phyloP scores from a whole-genome alignment of 2,888 invertebrate genomes.

The Leucozona laternaria region DNA sequence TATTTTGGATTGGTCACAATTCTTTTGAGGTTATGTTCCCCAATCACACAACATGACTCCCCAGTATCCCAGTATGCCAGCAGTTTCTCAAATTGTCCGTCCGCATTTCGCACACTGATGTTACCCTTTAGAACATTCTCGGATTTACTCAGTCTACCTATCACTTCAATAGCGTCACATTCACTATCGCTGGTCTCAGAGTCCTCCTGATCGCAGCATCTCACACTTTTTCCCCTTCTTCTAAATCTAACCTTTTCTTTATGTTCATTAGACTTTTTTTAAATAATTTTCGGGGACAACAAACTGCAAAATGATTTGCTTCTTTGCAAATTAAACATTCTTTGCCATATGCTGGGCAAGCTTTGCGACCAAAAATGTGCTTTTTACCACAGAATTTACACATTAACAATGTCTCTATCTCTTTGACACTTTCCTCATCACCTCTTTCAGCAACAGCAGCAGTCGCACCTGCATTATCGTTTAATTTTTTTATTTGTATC shows the following conservation, averaged over 20 bases:
- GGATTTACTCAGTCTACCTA: neutral
- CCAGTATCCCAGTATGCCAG: neutral
- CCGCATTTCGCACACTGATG: neutral
- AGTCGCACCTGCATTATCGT: neutral
- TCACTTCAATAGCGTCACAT: neutral
- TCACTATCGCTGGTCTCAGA: neutral
- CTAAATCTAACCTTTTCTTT: neutral
- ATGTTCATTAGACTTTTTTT: neutral
- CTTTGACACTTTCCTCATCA: neutral
- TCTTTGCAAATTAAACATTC: slow-evolving; percentile 2
- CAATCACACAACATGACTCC: neutral
- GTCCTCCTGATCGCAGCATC: neutral
- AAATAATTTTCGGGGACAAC: neutral
- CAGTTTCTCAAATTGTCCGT: neutral
- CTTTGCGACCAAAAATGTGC: slow-evolving; percentile 16
- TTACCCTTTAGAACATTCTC: neutral
- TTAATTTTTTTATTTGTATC: slow-evolving; percentile 11
- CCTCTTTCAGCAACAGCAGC: neutral
- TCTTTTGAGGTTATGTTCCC: neutral
- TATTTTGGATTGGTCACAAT: neutral
- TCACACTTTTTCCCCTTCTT: neutral
- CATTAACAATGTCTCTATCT: neutral
- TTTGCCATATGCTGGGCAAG: slow-evolving; percentile 7
- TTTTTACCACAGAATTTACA: slow-evolving; percentile 22
- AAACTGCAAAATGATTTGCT: slow-evolving; percentile 13